These are phyloP conservation scores for Muricea muricata DNA, from an alignment of 92 coral and sea anemone genomes.

Conservation along the genomic window DNA sequence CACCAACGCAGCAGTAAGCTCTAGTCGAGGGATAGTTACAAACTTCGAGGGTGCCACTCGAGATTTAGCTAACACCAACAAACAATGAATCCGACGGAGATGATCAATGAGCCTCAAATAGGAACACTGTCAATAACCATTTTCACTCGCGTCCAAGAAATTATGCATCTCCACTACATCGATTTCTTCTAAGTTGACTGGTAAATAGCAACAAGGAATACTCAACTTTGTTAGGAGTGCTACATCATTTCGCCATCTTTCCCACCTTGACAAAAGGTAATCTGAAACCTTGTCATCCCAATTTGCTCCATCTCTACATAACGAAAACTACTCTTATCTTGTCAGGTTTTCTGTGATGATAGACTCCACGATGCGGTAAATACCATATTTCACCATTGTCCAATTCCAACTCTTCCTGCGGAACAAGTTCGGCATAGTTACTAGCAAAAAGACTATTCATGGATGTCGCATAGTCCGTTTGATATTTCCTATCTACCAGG, in stretches of 20 bases:
- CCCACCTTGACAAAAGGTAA: slow-evolving; percentile 14
- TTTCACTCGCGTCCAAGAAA: slow-evolving; percentile 37
- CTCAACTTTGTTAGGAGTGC: not conserved
- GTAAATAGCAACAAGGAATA: slow-evolving; percentile 42
- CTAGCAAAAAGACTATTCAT: not conserved
- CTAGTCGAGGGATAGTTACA: slow-evolving; percentile 36
- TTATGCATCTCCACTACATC: slow-evolving; percentile 26
- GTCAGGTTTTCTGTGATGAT: not conserved
- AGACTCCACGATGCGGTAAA: not conserved
- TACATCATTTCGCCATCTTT: slow-evolving; percentile 23
- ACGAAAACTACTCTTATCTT: no score
- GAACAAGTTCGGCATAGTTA: not conserved
- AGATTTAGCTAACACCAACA: slow-evolving; percentile 42
- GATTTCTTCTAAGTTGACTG: slow-evolving; percentile 26
- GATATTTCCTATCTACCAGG: not conserved
- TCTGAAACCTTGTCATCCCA: slow-evolving; percentile 36
- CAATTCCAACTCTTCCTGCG: not conserved
- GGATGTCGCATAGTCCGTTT: not conserved
- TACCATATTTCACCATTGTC: not conserved
- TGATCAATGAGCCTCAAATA: slow-evolving; percentile 36
- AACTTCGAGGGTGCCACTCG: slow-evolving; percentile 29
- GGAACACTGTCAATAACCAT: slow-evolving; percentile 45
- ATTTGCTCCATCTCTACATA: slow-evolving; percentile 13
- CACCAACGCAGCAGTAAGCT: slow-evolving; percentile 41
- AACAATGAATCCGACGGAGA: slow-evolving; percentile 15